Evolutionary conservation across 2,113 vertebrate species (phyloP).

Genomic region (Micronisus gabar): DNA sequence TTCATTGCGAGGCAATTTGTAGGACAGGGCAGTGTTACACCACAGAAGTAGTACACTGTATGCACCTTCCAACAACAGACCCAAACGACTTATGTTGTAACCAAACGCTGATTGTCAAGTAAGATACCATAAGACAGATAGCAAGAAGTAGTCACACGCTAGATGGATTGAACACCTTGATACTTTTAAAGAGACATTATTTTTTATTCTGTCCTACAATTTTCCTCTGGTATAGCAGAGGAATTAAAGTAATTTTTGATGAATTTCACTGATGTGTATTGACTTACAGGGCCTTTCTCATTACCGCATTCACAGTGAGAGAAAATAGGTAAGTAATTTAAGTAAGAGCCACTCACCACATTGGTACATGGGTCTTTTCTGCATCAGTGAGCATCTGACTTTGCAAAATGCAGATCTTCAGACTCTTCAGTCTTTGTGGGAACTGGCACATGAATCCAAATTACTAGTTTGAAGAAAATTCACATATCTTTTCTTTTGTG

Average conservation of each 20-base stretch:
- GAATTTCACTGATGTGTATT: background rate
- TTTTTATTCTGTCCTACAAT: background rate
- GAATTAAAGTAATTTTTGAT: background rate
- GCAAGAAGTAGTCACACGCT: background rate
- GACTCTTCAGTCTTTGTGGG: background rate
- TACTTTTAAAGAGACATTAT: background rate
- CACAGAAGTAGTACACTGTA: background rate
- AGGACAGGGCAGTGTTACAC: background rate
- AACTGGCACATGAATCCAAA: background rate
- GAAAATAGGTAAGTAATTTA: background rate
- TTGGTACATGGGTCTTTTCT: background rate
- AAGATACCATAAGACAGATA: background rate
- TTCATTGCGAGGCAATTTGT: background rate
- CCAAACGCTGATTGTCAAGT: background rate
- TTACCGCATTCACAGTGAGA: background rate
- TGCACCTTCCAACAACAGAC: background rate
- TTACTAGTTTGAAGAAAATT: background rate
- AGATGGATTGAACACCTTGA: background rate
- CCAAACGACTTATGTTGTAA: background rate
- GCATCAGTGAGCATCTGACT: background rate
- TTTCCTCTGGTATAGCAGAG: background rate
- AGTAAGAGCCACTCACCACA: background rate
- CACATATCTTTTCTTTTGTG: rapidly evolving
- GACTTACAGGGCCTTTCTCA: background rate
- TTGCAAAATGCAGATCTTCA: background rate